Percentiles rank a stretch among this genome's conserved stretches.
phyloP scores from a whole-genome alignment of 2,113 vertebrate species.

The Pangasianodon gigas region DNA sequence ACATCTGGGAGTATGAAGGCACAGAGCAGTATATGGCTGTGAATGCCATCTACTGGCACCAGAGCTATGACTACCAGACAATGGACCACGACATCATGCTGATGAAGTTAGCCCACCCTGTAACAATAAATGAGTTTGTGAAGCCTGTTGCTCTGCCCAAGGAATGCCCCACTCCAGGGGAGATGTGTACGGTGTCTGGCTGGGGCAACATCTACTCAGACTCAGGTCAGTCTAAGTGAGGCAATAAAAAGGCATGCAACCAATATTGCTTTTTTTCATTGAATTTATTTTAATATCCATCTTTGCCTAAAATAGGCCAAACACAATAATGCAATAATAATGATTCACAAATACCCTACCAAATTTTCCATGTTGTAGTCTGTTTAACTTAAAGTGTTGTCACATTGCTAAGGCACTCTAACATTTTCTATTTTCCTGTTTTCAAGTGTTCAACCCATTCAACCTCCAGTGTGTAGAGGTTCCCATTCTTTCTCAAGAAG shows the following conservation, averaged over 20 bases:
- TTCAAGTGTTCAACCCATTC: conserved; percentile 60
- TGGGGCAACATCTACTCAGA: conserved; percentile 73
- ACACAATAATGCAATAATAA: neutral
- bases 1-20: conserved; percentile 69
- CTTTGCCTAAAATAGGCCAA: neutral
- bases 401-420: neutral
- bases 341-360: neutral
- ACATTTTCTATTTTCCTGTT: neutral
- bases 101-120: conserved; percentile 66
- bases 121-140: conserved; percentile 58
- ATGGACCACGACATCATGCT: conserved; percentile 74
- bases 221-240: conserved; percentile 51
- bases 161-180: conserved; percentile 59
- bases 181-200: conserved; percentile 70
- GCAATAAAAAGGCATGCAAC: neutral
- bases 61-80: conserved; percentile 69
- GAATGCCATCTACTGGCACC: conserved; percentile 73
- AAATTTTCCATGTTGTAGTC: neutral
- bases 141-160: conserved; percentile 66
- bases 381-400: neutral
- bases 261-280: neutral
- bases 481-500: conserved; percentile 67
- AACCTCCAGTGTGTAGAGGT: conserved; percentile 72
- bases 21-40: conserved; percentile 70
- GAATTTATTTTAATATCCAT: neutral